Evolutionary conservation across 2,888 invertebrate species (phyloP).

Genomic region (Agonopterix arenella): DNA sequence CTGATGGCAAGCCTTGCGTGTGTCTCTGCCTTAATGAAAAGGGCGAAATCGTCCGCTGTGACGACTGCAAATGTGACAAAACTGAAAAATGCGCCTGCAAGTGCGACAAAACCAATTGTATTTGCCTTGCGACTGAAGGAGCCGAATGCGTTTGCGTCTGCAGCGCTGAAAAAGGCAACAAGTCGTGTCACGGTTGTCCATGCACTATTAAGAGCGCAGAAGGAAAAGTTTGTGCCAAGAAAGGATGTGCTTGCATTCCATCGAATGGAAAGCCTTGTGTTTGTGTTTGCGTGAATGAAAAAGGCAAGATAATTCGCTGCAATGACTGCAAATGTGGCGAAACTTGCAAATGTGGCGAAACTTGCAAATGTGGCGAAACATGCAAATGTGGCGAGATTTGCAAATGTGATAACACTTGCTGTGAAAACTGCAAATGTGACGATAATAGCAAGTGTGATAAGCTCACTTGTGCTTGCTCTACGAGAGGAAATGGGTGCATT

Average conservation of each 20-base stretch:
- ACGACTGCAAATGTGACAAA: conserved; percentile 25
- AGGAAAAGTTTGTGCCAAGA: conserved; percentile 18
- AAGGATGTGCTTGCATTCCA: conserved; percentile 10
- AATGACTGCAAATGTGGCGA: conserved; percentile 17
- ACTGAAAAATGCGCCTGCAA: conserved; percentile 13
- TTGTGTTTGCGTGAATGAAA: conserved; percentile 14
- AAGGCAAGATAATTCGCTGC: conserved; percentile 2
- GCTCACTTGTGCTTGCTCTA: too few species aligned
- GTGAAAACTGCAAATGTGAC: conserved; percentile 14
- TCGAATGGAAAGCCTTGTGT: conserved; percentile 13
- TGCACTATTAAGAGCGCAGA: conserved; percentile 4
- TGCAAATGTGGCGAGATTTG: conserved; percentile 18
- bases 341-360: conserved; percentile 15
- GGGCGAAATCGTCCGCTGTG: conserved; percentile 20
- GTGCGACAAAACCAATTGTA: conserved; percentile 26
- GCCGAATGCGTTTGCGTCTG: conserved; percentile 24
- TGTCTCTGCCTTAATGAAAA: conserved; percentile 20
- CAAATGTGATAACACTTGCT: conserved; percentile 16
- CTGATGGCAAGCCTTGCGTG: conserved; percentile 21
- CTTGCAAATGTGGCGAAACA: conserved; percentile 24
- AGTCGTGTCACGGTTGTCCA: too few species aligned
- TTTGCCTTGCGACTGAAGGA: conserved; percentile 26
- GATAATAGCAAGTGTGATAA: conserved; percentile 2
- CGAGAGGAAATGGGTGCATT: conserved; percentile 5
- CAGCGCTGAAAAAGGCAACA: conserved; percentile 11